Percentiles rank a stretch among this genome's conserved stretches.
Evolutionary conservation across 2,113 vertebrate genomes (phyloP).

Genomic region (Lophochroa leadbeateri): DNA sequence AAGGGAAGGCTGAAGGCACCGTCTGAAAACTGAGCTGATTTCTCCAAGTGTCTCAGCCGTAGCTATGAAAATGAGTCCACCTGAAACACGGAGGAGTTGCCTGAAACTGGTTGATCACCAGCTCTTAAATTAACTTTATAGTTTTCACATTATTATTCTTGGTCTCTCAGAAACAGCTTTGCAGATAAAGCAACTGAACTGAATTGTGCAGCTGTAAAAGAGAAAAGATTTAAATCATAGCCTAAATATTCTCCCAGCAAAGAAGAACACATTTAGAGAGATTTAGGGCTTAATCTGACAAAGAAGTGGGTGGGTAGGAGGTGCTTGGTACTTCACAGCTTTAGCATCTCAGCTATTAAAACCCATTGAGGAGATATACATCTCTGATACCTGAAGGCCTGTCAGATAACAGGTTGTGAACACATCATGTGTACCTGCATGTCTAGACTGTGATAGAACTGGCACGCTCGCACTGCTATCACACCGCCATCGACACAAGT

Average conservation of each 20-base stretch:
- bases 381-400: constrained; percentile 49
- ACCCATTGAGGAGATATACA: background rate
- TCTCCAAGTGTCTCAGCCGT: background rate
- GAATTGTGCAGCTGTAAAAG: background rate
- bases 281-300: constrained; percentile 6
- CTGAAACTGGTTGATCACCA: background rate
- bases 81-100: background rate
- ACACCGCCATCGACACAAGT: fast-evolving
- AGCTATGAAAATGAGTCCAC: background rate
- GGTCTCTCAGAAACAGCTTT: background rate
- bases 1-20: background rate
- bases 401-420: constrained; percentile 54
- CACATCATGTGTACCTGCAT: constrained; percentile 29
- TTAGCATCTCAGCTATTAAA: constrained; percentile 6
- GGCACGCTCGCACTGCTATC: background rate
- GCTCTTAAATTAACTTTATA: background rate
- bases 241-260: background rate
- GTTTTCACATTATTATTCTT: background rate
- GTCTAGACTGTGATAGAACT: constrained; percentile 20
- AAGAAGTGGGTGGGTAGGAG: background rate
- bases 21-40: constrained; percentile 39
- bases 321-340: constrained; percentile 22
- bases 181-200: background rate
- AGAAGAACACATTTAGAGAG: background rate
- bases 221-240: background rate